phyloP scores from a whole-genome alignment of 1,140 invertebrate species.

The Planococcus citri region DNA sequence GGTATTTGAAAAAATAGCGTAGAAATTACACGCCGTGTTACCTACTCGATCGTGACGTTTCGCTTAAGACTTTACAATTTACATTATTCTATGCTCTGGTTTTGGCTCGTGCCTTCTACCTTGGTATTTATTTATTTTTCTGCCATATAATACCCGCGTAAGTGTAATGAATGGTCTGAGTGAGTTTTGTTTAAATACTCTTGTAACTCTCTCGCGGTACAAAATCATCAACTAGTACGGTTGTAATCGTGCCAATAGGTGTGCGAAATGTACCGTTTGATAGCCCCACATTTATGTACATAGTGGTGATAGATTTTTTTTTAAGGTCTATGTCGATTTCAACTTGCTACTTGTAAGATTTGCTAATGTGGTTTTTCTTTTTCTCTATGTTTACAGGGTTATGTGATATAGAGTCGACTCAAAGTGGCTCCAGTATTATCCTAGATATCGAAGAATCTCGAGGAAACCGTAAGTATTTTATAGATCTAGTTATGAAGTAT shows the following conservation, averaged over 20 bases:
- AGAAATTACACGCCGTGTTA: not conserved
- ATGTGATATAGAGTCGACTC: conserved; percentile 68
- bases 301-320: too few relatives aligned
- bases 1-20: not conserved
- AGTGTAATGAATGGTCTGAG: not conserved
- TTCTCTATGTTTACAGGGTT: conserved; percentile 44
- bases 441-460: conserved; percentile 78
- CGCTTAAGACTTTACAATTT: not conserved
- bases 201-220: too few relatives aligned
- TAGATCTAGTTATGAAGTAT: too few relatives aligned
- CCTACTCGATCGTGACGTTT: not conserved
- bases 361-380: too few relatives aligned
- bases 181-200: not conserved
- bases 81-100: not conserved
- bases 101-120: not conserved
- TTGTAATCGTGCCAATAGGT: not conserved
- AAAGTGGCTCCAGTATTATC: conserved; percentile 76
- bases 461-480: conserved; percentile 58
- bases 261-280: not conserved
- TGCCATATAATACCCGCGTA: too few relatives aligned
- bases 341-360: too few relatives aligned
- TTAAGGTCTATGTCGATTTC: too few relatives aligned
- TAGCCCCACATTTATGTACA: not conserved
- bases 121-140: not conserved
- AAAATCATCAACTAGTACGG: not conserved